Evolutionary conservation across 2,113 vertebrate genomes (phyloP), one percentile per base, ranked within the genome.

Genomic region (Tachysurus fulvidraco): DNA sequence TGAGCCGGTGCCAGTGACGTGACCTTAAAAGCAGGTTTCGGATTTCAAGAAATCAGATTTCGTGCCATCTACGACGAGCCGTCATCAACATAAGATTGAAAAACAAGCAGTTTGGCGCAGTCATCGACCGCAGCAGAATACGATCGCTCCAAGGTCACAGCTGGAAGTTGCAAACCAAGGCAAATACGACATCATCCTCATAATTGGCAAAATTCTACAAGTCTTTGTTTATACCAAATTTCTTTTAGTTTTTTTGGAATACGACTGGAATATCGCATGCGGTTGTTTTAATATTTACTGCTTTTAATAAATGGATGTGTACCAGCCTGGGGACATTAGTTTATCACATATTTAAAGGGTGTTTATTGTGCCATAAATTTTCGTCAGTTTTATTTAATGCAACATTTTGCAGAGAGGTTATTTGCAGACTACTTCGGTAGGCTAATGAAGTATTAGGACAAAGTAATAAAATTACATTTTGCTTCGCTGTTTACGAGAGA

Each of bases 61-160:
- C 71, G 84, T 82, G 30, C 62, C 80, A 77, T 83, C 16, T 67
- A 36, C 71, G 28, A 88, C 76, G 80, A 62, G 54, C 25, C 2
- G 65, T 36, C 23, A 74, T 86, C 79, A 83, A 62, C 74, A 78
- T 69, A n/a, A 28, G 16, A 60, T 54, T 83, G 73, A 77, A 81
- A 85, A 85, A 82, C 65, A 50, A 85, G 85, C 64, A 71, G 83
- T 62, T 74, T 86, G 85, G 17, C 25, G 5, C 44, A 59, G 81
- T 17, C 50, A 41, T 83, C 80, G 76, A 83, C 85, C 82, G 30
- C 82, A 46, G 84, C 55, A 64, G 74, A 83, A 83, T 83, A 44
- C 59, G 44, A 83, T 46, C 12, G 1, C 21, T 71, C 36, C 73
- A 86, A 86, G 81, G 85, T 74, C 79, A 52, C 12, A 54, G 85